These are phyloP conservation scores for Erannis defoliaria DNA, from an alignment of 2,888 invertebrate genomes.

Conservation along the genomic window DNA sequence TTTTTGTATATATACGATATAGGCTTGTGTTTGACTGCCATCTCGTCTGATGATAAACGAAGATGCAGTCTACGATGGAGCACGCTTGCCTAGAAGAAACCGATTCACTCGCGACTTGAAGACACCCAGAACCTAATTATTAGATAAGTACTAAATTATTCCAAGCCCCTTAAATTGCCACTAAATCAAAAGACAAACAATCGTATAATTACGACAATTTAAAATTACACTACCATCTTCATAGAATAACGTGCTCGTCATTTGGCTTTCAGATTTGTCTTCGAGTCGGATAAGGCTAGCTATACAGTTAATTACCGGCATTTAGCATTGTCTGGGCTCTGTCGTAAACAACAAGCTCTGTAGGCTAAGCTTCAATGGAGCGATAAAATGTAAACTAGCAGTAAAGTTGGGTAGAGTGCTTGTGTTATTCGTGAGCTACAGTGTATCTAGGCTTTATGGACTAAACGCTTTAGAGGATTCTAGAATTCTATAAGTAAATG, in stretches of 20 bases:
- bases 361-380: constrained; percentile 44
- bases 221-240: constrained; percentile 12
- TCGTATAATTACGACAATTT: constrained; percentile 19
- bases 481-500: background rate
- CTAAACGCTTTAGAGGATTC: background rate
- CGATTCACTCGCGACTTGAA: too few species aligned
- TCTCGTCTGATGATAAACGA: too few species aligned
- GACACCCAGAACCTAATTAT: too few species aligned
- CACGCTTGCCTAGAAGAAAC: too few species aligned
- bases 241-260: constrained; percentile 32
- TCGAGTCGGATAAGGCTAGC: constrained; percentile 32
- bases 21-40: too few species aligned
- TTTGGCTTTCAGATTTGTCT: constrained; percentile 34
- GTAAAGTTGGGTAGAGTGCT: constrained; percentile 29
- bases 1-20: too few species aligned
- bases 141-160: too few species aligned
- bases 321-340: constrained; percentile 39
- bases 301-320: constrained; percentile 41
- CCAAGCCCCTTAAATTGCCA: background rate
- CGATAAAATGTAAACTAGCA: constrained; percentile 44
- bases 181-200: constrained; percentile 18
- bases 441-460: constrained; percentile 27
- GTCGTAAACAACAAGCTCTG: constrained; percentile 41
- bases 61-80: too few species aligned
- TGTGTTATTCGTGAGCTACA: constrained; percentile 33